Conservation (phyloP, 2,797 vertebrate genomes). For the Microchirus variegatus region DNA sequence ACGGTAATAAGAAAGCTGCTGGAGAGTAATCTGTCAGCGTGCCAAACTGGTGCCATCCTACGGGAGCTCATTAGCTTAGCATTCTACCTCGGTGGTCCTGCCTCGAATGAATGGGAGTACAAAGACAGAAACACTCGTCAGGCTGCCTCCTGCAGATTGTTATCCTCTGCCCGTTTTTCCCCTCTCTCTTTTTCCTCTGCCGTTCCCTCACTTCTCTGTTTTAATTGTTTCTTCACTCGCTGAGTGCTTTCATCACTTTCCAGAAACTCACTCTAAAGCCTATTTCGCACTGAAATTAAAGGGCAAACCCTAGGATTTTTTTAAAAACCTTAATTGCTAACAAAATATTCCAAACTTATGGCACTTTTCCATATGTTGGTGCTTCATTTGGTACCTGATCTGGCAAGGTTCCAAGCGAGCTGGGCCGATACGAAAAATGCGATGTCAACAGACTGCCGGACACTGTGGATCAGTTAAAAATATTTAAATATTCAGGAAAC, state of each 20-base stretch:
- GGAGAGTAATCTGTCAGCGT: constrained; percentile 51
- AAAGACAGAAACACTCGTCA: constrained; percentile 41
- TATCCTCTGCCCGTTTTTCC: constrained; percentile 12
- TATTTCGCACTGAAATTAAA: too few relatives aligned
- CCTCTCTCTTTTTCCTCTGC: constrained; percentile 4
- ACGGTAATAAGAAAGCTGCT: constrained; percentile 55
- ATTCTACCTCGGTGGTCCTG: constrained; percentile 50
- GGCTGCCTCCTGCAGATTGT: constrained; percentile 29
- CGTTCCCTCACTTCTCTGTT: constrained; percentile 1
- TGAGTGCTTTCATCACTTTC: too few relatives aligned
- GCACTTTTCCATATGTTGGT: too few relatives aligned
- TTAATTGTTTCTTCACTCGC: neutral
- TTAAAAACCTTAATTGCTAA: too few relatives aligned
- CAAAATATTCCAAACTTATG: too few relatives aligned
- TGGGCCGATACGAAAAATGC: too few relatives aligned
- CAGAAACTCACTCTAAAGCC: too few relatives aligned
- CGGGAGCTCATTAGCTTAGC: constrained; percentile 79
- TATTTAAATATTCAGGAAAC: too few relatives aligned
- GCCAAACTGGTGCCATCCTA: constrained; percentile 58
- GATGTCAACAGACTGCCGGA: too few relatives aligned
- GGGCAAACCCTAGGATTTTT: neutral
- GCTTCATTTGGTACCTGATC: too few relatives aligned
- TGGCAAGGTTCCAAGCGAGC: too few relatives aligned
- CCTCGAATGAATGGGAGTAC: constrained; percentile 51
- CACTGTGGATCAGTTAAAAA: too few relatives aligned